Percentiles rank a stretch among this genome's conserved stretches.
Conservation (phyloP, 2,113 vertebrate species). For the Onychostruthus taczanowskii region DNA sequence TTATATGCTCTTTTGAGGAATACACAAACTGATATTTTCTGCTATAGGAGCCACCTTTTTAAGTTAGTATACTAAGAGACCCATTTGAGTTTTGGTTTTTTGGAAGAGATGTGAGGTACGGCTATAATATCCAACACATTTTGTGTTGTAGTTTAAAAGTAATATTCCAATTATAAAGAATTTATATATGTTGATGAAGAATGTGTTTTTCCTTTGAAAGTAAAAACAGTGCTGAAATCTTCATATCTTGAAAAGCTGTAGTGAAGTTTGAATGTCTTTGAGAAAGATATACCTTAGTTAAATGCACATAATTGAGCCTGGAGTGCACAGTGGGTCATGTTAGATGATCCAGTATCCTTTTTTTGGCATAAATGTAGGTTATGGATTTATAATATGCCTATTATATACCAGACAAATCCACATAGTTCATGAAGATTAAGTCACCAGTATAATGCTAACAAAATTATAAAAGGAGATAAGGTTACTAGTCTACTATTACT, state of each 20-base stretch:
- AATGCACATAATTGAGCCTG: background rate
- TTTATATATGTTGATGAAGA: background rate
- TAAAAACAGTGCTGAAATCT: background rate
- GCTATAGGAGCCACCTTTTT: background rate
- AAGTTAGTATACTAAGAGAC: background rate
- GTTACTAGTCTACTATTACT: background rate
- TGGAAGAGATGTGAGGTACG: rapidly evolving
- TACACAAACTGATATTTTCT: background rate
- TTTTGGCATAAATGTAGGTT: background rate
- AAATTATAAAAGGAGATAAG: background rate
- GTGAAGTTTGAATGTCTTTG: background rate
- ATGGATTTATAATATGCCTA: background rate
- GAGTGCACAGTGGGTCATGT: background rate
- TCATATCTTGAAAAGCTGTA: background rate
- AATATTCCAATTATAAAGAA: background rate
- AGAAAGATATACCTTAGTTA: background rate
- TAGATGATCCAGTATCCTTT: background rate
- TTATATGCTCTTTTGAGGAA: background rate
- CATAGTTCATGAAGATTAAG: background rate
- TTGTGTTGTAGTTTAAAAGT: background rate
- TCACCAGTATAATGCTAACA: background rate
- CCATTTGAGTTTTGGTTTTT: background rate
- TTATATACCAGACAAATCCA: background rate
- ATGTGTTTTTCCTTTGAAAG: background rate
- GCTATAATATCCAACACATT: background rate